A percentile compares a stretch with the other conserved stretches of the same genome.
These are phyloP conservation scores for Dascyllus trimaculatus DNA, from an alignment of 2,113 vertebrate genomes.

Conservation along the genomic window DNA sequence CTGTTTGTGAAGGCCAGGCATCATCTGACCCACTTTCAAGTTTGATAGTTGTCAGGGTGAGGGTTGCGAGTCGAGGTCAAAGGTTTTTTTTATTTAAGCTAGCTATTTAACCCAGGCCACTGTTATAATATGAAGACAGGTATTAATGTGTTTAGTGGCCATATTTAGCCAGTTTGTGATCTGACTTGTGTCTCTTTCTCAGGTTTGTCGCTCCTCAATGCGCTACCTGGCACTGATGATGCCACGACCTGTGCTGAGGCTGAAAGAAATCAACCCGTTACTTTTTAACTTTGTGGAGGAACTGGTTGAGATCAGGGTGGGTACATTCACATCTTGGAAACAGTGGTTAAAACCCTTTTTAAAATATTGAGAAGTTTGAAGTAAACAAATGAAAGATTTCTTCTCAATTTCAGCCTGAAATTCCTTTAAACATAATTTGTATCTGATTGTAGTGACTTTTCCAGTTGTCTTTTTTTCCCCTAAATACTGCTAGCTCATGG, in stretches of 20 bases:
- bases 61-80: neutral
- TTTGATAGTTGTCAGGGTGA: neutral
- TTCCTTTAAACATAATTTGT: neutral
- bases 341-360: neutral
- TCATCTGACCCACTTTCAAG: slow-evolving; percentile 12
- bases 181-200: slow-evolving; percentile 37
- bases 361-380: no score
- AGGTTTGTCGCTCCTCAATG: slow-evolving; percentile 97
- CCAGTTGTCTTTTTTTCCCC: neutral
- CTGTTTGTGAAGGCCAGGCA: slow-evolving; percentile 6
- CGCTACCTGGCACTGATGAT: slow-evolving; percentile 96
- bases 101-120: neutral
- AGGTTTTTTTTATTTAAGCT: neutral
- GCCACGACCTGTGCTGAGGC: slow-evolving; percentile 91
- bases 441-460: neutral
- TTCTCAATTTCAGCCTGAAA: neutral
- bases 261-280: slow-evolving; percentile 95
- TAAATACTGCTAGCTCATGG: neutral
- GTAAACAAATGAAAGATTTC: no score
- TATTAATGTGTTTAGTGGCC: neutral
- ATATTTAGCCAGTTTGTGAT: neutral
- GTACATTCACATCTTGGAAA: slow-evolving; percentile 31
- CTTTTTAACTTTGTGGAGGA: slow-evolving; percentile 99
- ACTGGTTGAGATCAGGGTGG: slow-evolving; percentile 96
- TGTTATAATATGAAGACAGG: neutral